phyloP scores from a whole-genome alignment of 64 coral and sea anemone genomes.

The Hydrozoanthus tunicans region DNA sequence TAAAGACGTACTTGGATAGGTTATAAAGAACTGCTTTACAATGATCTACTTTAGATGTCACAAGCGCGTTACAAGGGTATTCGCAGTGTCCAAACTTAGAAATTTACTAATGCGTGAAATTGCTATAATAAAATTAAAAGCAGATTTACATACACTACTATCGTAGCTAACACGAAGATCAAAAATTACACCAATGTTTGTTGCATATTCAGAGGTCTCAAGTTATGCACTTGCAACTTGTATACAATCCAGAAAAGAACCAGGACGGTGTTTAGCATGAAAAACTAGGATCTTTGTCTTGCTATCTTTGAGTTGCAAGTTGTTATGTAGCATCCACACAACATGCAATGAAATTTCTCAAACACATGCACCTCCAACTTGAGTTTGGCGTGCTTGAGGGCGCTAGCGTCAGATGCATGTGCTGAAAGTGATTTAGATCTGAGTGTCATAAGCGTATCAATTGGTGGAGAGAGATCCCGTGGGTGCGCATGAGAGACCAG shows the following conservation, averaged over 20 bases:
- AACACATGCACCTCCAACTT: conserved; percentile 21
- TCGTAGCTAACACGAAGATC: conserved; percentile 54
- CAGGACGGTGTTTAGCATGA: conserved; percentile 50
- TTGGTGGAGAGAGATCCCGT: neutral
- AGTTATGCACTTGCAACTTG: conserved; percentile 46
- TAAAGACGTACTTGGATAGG: conserved; percentile 47
- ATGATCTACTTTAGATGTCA: too few relatives aligned
- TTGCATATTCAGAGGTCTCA: conserved; percentile 13
- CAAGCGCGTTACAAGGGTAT: neutral
- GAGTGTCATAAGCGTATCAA: neutral
- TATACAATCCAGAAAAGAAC: conserved; percentile 42
- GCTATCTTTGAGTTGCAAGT: conserved; percentile 67
- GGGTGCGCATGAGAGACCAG: neutral
- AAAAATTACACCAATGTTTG: conserved; percentile 64
- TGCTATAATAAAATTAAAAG: neutral
- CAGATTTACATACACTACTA: conserved; percentile 21
- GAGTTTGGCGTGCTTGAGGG: conserved; percentile 30
- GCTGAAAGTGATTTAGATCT: neutral
- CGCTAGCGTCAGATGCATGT: neutral
- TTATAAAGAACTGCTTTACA: too few relatives aligned
- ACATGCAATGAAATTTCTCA: conserved; percentile 41
- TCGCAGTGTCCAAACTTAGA: neutral
- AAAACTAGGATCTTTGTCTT: conserved; percentile 72
- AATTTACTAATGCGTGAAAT: neutral
- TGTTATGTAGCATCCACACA: conserved; percentile 50